A percentile compares a stretch with the other conserved stretches of the same genome.
Conservation (phyloP, 2,113 vertebrate species). For the Pavo muticus region DNA sequence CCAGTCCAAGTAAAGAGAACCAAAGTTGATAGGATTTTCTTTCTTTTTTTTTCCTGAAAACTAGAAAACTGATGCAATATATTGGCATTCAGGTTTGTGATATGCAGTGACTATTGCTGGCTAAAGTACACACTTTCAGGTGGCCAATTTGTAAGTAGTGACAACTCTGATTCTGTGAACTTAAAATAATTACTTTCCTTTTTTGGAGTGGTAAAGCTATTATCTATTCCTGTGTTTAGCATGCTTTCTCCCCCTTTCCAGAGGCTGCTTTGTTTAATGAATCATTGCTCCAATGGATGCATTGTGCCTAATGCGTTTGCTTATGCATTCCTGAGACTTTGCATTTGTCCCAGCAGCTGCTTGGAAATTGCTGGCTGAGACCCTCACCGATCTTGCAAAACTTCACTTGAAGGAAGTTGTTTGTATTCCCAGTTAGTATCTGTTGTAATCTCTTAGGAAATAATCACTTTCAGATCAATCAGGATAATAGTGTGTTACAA, state of each 20-base stretch:
- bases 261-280: not conserved
- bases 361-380: not conserved
- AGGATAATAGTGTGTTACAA: accelerated
- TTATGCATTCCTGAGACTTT: conserved; percentile 38
- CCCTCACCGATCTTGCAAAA: not conserved
- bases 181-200: not conserved
- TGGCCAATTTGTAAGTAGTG: not conserved
- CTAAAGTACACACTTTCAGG: not conserved
- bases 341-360: not conserved
- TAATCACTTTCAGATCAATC: not conserved
- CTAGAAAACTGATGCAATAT: not conserved
- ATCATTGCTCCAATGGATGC: not conserved
- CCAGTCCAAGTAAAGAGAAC: not conserved
- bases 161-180: not conserved
- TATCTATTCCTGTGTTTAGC: not conserved
- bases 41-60: not conserved
- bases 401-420: not conserved
- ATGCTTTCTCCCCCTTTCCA: not conserved
- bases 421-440: not conserved
- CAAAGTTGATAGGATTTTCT: not conserved
- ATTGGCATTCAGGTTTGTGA: not conserved
- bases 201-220: not conserved
- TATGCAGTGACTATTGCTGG: not conserved
- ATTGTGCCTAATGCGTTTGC: not conserved
- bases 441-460: not conserved